These are phyloP conservation scores for Drosophila mayri DNA, from an alignment of 1,140 invertebrate genomes.

Conservation along the genomic window DNA sequence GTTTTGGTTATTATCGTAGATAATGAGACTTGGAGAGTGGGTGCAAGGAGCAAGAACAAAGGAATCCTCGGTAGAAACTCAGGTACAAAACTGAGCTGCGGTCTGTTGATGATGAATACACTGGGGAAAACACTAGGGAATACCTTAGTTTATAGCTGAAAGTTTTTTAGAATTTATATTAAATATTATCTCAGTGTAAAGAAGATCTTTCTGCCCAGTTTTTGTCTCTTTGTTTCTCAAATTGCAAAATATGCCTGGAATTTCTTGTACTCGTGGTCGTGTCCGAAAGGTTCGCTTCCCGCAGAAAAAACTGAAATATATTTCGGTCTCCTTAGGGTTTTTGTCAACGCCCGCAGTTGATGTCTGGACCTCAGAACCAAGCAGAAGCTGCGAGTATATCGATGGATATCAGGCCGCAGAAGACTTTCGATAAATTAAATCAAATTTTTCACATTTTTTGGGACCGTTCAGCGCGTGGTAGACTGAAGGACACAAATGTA, in stretches of 20 bases:
- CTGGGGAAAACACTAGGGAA: neutral
- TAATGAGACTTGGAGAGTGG: slow-evolving; percentile 42
- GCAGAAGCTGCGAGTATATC: slow-evolving; percentile 25
- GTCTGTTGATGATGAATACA: slow-evolving; percentile 11
- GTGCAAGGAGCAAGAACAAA: slow-evolving; percentile 13
- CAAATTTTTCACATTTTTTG: slow-evolving; percentile 73
- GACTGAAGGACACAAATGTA: slow-evolving; percentile 40
- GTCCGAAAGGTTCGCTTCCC: slow-evolving; percentile 32
- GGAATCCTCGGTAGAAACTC: slow-evolving; percentile 1
- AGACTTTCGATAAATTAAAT: slow-evolving; percentile 76
- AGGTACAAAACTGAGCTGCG: slow-evolving; percentile 21
- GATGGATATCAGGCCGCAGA: slow-evolving; percentile 34
- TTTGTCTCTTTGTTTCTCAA: slow-evolving; percentile 36
- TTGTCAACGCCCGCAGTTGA: slow-evolving; percentile 49
- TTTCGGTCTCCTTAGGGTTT: slow-evolving; percentile 41
- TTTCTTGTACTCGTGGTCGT: slow-evolving; percentile 66
- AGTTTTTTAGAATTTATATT: no score
- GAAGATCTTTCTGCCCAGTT: slow-evolving; percentile 19
- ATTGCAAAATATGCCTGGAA: slow-evolving; percentile 77
- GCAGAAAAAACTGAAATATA: slow-evolving; percentile 56
- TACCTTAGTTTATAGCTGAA: neutral
- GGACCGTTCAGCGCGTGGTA: slow-evolving; percentile 67
- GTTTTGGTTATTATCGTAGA: slow-evolving; percentile 66
- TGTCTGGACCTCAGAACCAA: slow-evolving; percentile 10
- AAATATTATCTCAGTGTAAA: slow-evolving; percentile 3